Percentiles rank a stretch among this genome's conserved stretches.
phyloP scores from a whole-genome alignment of 2,113 vertebrate species.

The Taxidea taxus region DNA sequence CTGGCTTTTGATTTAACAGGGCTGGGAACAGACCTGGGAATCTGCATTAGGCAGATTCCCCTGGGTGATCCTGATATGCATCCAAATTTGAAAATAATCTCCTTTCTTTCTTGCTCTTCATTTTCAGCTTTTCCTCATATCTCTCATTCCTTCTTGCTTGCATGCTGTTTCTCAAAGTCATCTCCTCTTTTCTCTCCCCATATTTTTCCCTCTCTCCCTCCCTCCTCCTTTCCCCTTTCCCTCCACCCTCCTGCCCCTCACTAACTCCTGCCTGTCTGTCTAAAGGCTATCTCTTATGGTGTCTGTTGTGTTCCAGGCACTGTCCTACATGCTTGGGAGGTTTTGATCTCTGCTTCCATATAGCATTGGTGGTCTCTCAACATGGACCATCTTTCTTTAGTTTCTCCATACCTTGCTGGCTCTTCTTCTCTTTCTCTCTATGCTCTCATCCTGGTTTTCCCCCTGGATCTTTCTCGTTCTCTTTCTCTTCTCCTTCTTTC shows the following conservation, averaged over 20 bases:
- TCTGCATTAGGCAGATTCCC: background rate
- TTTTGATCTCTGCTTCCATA: background rate
- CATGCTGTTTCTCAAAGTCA: background rate
- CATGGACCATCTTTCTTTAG: background rate
- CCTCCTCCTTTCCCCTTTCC: background rate
- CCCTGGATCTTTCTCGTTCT: background rate
- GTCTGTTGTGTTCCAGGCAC: background rate
- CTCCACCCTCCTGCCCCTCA: background rate
- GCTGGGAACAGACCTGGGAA: background rate
- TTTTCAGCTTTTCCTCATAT: background rate
- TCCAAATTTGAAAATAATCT: background rate
- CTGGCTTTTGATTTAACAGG: background rate
- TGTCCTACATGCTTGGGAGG: background rate
- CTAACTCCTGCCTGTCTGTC: background rate
- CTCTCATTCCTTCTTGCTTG: background rate
- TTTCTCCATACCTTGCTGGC: background rate
- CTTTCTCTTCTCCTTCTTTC: background rate
- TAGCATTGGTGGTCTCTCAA: background rate
- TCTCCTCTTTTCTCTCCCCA: background rate
- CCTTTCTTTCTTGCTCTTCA: background rate
- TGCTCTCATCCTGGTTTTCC: background rate
- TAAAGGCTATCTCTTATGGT: background rate
- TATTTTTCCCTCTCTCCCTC: accelerated
- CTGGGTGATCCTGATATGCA: background rate
- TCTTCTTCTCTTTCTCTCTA: background rate